A percentile compares a stretch with the other conserved stretches of the same genome.
phyloP scores from a whole-genome alignment of 2,113 vertebrate genomes.

The Promerops cafer region DNA sequence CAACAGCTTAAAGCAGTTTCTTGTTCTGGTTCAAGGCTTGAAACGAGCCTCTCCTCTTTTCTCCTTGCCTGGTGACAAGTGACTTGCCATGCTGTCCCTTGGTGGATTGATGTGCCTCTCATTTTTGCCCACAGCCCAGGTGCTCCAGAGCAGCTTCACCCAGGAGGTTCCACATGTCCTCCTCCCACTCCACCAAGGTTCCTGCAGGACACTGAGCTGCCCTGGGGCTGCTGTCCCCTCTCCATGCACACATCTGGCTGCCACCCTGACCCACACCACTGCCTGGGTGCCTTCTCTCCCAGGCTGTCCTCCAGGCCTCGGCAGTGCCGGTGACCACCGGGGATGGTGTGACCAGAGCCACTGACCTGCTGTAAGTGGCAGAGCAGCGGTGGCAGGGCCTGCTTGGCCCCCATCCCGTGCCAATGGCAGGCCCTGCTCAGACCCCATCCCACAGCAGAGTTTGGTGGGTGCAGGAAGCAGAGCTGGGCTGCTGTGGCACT shows the following conservation, averaged over 20 bases:
- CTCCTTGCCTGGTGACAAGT: neutral
- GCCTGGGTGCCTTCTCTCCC: neutral
- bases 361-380: neutral
- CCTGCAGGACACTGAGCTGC: neutral
- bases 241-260: neutral
- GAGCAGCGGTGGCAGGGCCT: neutral
- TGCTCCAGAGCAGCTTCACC: neutral
- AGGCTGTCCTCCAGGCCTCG: accelerated
- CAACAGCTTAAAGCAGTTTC: neutral
- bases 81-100: neutral
- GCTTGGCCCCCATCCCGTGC: accelerated
- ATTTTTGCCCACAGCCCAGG: neutral
- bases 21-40: neutral
- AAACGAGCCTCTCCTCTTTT: neutral
- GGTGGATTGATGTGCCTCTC: neutral
- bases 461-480: neutral
- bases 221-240: neutral
- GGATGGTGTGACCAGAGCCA: neutral
- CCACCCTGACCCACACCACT: accelerated
- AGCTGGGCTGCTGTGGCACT: neutral
- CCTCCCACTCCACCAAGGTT: neutral
- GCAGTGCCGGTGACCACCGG: accelerated
- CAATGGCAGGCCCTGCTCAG: neutral
- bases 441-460: neutral
- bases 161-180: neutral